phyloP scores from a whole-genome alignment of 2,888 invertebrate genomes.

The Cremastobaeus sp. region DNA sequence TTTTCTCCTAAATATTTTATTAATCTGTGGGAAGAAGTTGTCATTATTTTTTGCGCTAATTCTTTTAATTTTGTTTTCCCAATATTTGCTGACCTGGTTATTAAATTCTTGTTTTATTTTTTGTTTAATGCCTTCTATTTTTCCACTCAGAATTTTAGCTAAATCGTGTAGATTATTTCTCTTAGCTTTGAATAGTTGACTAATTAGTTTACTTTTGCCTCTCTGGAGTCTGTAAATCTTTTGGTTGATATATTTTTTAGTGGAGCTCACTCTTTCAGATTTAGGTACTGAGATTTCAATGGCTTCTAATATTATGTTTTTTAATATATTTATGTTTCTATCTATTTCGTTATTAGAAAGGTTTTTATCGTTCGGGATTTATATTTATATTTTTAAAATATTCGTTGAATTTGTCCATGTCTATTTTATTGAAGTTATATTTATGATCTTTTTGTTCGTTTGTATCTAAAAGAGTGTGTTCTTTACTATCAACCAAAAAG shows the following conservation, averaged over 20 bases:
- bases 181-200: neutral
- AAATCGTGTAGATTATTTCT: neutral
- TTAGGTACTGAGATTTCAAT: neutral
- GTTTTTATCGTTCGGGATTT: neutral
- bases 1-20: constrained; percentile 1
- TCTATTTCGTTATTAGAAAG: neutral
- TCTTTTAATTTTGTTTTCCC: constrained; percentile 6
- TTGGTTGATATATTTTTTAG: constrained; percentile 1
- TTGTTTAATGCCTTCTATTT: neutral
- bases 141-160: neutral
- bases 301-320: neutral
- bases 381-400: neutral
- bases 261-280: neutral
- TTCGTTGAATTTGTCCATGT: neutral
- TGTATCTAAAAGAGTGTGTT: neutral
- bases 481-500: neutral
- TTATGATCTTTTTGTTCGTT: neutral
- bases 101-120: neutral
- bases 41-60: neutral
- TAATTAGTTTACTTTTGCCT: constrained; percentile 1
- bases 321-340: neutral
- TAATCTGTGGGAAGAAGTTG: constrained; percentile 9
- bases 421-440: constrained; percentile 1
- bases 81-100: constrained; percentile 2
- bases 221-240: neutral